Base-by-base conservation (phyloP, 2,888 invertebrate genomes). In the Tiliacea aurago region DNA sequence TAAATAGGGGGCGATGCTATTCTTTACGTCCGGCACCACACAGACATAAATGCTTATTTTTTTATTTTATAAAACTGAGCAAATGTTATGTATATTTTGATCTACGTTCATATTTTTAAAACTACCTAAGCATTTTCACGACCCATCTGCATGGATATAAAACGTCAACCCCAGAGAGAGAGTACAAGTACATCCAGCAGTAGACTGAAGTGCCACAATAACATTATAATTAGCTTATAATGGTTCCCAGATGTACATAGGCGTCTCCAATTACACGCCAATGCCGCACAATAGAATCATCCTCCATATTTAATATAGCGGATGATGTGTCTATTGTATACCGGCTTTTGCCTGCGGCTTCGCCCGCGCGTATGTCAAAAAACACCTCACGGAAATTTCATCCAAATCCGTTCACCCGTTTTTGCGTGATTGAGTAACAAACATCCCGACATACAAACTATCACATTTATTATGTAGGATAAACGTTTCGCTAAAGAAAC, bases 231-330 rank as follows among this genome's bases (percentile, higher is more conserved):
- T 13, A 0, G 9, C 15, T 7, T 45, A 23, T 4, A 37, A 41
- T 41, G 15, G 15, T 37, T 37, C 11, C 18, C 20, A 41, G 6
- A 28, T 37, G 13, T 11, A 41, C 13, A 58, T n/a, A 43, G 37
- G 2, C 43, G 1, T 45, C 49, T 73, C 11, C 15, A 73, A 73
- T 43, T 58, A 45, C 37, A 62, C 47, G 11, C 3, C 23, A 73
- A 28, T 4, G 5, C 23, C 5, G 10, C 43, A 28, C 9, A 69
- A 43, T 18, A 51, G 28, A 43, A 67, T 41, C 15, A 3, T 15
- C 15, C n/a, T n/a, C 20, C 4, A 28, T 28, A 9, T n/a, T 28
- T 28, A 28, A 28, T 28, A 28, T 28, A 3, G 28, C 28, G 3
- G 28, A 28, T 28, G 3, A 28, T 28, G 28, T 28, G 28, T 28